Conservation (phyloP, 2,797 vertebrate species). For the Cuculus canorus region DNA sequence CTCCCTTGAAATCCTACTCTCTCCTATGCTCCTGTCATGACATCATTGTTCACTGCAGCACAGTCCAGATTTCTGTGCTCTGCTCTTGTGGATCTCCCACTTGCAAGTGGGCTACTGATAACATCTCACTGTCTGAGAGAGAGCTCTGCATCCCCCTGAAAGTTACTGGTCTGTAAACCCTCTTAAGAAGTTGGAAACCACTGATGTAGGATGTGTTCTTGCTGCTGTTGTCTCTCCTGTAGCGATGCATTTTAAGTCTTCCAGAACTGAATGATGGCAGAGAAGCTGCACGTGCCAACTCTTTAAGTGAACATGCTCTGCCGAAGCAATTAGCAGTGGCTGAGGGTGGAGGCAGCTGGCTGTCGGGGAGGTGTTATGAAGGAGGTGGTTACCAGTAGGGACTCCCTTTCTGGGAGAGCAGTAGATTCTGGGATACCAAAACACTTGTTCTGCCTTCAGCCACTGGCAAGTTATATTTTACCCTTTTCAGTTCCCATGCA, state of each 20-base stretch:
- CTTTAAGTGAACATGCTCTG: neutral
- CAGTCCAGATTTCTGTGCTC: neutral
- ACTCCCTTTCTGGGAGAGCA: neutral
- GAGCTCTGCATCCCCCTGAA: neutral
- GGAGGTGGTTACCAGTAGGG: neutral
- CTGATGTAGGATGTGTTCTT: neutral
- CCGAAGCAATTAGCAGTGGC: neutral
- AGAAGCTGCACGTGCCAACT: rapidly evolving
- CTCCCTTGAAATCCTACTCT: rapidly evolving
- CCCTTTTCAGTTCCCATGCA: neutral
- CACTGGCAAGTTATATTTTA: neutral
- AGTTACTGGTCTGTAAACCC: neutral
- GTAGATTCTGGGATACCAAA: neutral
- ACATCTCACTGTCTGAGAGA: rapidly evolving
- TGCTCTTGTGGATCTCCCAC: neutral
- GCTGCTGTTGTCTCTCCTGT: neutral
- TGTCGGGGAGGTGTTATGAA: neutral
- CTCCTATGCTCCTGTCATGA: rapidly evolving
- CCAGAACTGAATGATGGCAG: neutral
- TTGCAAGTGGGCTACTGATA: neutral
- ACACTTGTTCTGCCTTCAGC: neutral
- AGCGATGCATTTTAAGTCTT: rapidly evolving
- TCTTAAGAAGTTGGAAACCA: neutral
- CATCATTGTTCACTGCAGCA: rapidly evolving
- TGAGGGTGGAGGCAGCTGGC: neutral